These are phyloP conservation scores for Daubentonia madagascariensis DNA, from an alignment of 2,113 vertebrate species.

Conservation along the genomic window DNA sequence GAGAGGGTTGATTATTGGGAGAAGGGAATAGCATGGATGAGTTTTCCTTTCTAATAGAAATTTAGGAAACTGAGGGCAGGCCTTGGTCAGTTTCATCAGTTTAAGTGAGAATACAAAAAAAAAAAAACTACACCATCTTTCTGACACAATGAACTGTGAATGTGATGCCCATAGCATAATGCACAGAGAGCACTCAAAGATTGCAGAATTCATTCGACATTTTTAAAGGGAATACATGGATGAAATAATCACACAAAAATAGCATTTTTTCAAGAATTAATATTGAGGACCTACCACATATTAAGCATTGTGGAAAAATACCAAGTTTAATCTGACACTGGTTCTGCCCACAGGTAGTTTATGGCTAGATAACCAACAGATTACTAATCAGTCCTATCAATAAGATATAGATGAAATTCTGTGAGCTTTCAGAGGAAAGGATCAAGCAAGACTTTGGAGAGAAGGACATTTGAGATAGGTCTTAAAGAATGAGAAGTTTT, in stretches of 20 bases:
- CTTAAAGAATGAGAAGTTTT: not conserved
- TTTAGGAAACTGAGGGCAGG: not conserved
- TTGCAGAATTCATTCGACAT: not conserved
- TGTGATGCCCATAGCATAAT: not conserved
- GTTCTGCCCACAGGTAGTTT: not conserved
- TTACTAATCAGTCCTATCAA: not conserved
- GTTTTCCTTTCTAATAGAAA: not conserved
- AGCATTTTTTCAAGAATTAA: not conserved
- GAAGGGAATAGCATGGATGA: not conserved
- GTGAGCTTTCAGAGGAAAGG: not conserved
- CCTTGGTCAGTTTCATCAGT: not conserved
- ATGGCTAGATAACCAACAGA: not conserved
- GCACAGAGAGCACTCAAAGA: not conserved
- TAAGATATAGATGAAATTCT: not conserved
- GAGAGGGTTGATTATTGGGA: not conserved
- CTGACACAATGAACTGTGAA: not conserved
- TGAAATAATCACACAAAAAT: not conserved
- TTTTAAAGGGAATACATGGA: not conserved
- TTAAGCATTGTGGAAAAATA: not conserved
- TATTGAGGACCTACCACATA: not conserved
- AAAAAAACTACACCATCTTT: not conserved
- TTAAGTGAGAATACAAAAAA: not conserved
- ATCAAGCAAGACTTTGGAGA: not conserved
- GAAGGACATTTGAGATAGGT: not conserved
- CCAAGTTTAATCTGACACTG: not conserved